Base-by-base conservation (phyloP, 2,888 invertebrate genomes). In the Chouioia cunea region DNA sequence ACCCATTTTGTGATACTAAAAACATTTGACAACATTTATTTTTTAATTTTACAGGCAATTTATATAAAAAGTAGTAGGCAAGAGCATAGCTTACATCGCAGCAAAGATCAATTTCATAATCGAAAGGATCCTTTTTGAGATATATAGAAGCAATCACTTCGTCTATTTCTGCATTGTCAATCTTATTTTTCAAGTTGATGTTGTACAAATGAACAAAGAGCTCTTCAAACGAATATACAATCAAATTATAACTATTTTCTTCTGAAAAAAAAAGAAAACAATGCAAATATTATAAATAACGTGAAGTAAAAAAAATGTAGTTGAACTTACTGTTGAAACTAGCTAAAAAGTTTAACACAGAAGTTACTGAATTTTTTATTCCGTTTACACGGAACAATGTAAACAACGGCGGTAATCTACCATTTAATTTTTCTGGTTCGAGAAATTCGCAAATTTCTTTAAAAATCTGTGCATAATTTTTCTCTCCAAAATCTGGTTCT, bases 361-460 rank as follows among this genome's bases (percentile, higher is more conserved):
- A 78, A n/a, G 67, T 18, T 0, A 76, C 77, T 12, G 67, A 53
- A 18, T 46, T 3, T 44, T 65, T 47, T 10, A 75, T 36, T 8
- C 74, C 58, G 16, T 63, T 75, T 0, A 76, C 75, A 0, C 27
- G 0, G 23, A 46, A 53, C 22, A 20, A 20, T 20, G 22, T 53
- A 53, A 20, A 53, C 3, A 53, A 47, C 0, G 53, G 53, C 1
- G 53, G 53, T 14, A 53, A 2, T 22, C 20, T 53, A 3, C n/a
- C 53, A 20, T 53, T 20, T 20, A 10, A 8, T 6, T 69, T 73
- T 3, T 63, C 70, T 20, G 79, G 78, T 48, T 75, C 57, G 14
- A 89, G 73, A 75, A 89, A 88, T 1, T 79, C 71, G 1, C 85
- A 71, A 2, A 89, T 76, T 2, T 85, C 82, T 0, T 75, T 22